Conservation (phyloP, 2,113 vertebrate genomes). For the Cariama cristata region DNA sequence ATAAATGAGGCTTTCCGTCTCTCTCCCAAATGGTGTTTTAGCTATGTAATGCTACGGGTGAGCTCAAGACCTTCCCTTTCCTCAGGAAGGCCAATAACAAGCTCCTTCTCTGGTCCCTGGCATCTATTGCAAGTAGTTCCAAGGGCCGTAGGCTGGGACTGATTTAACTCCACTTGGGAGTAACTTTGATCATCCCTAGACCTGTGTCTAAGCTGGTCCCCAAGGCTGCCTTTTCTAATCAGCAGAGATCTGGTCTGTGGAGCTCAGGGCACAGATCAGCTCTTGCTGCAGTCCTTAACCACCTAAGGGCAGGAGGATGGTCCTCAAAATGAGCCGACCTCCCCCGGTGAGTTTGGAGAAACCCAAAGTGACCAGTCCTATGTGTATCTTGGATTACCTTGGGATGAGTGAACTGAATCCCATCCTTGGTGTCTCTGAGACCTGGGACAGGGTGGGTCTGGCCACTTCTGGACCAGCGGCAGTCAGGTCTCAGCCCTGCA, state of each 20-base stretch:
- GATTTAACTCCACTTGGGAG: not conserved
- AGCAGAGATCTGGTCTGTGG: not conserved
- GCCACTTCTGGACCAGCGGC: not conserved
- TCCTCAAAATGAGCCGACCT: accelerated
- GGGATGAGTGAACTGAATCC: not conserved
- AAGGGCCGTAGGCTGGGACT: not conserved
- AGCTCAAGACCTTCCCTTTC: not conserved
- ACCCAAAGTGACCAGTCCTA: not conserved
- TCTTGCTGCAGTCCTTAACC: not conserved
- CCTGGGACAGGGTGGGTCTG: not conserved
- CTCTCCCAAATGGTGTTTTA: not conserved
- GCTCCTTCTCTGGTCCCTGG: not conserved
- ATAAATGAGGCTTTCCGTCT: not conserved
- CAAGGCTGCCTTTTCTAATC: not conserved
- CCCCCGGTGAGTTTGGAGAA: not conserved
- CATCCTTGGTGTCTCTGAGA: not conserved
- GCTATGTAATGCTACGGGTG: not conserved
- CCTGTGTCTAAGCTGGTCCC: not conserved
- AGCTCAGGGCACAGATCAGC: not conserved
- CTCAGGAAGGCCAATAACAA: not conserved
- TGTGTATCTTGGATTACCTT: accelerated
- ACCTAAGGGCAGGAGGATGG: not conserved
- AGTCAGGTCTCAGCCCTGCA: not conserved
- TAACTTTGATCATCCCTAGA: not conserved
- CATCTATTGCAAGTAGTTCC: not conserved